Evolutionary conservation across 2,797 vertebrate species (phyloP).

Genomic region (Mormyrops boulengeri): DNA sequence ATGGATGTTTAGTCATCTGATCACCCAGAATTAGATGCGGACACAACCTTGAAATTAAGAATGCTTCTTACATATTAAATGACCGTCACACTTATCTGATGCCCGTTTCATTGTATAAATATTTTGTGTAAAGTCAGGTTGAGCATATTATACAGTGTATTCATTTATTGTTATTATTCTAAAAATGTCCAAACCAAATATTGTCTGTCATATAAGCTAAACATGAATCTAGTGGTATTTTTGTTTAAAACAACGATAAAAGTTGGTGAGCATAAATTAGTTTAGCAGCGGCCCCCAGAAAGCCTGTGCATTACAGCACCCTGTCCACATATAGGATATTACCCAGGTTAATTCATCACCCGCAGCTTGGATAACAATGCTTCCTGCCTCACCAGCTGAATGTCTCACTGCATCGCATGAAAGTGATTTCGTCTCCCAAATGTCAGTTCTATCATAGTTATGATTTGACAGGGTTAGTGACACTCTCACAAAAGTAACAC

Average conservation of each 20-base stretch:
- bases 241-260: background rate
- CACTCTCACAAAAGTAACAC: background rate
- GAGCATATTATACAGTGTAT: background rate
- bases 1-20: background rate
- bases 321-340: background rate
- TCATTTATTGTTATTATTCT: background rate
- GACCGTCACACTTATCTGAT: background rate
- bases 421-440: background rate
- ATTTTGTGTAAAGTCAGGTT: background rate
- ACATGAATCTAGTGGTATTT: background rate
- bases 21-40: background rate
- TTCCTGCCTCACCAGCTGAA: background rate
- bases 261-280: background rate
- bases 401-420: background rate
- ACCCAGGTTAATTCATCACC: background rate
- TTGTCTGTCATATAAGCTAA: background rate
- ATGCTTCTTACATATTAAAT: background rate
- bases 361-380: background rate
- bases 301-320: background rate
- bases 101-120: background rate
- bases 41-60: background rate
- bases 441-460: background rate
- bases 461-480: background rate
- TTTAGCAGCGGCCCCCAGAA: background rate
- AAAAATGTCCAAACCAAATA: background rate